Percentiles rank a stretch among this genome's conserved stretches.
phyloP scores from a whole-genome alignment of 2,888 invertebrate genomes.

The Drosophila longiperda region DNA sequence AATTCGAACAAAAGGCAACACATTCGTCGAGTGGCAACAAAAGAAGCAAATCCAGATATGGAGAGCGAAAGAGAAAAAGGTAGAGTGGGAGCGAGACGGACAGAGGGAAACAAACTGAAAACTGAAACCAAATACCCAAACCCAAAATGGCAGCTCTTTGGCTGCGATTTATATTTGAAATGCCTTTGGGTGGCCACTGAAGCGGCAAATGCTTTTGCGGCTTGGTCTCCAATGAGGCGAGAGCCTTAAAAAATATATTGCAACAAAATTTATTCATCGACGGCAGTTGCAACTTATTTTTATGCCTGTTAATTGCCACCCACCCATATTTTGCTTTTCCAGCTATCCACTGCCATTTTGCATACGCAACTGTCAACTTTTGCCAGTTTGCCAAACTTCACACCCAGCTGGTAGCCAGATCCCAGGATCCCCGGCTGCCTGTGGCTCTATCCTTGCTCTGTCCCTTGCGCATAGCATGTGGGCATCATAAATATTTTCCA shows the following conservation, averaged over 20 bases:
- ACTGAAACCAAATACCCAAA: conserved; percentile 58
- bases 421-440: conserved; percentile 7
- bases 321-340: neutral
- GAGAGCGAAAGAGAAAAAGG: neutral
- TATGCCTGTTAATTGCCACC: conserved; percentile 68
- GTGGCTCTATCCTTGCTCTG: neutral
- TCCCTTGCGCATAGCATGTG: conserved; percentile 41
- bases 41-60: conserved; percentile 42
- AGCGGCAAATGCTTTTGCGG: conserved; percentile 73
- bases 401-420: conserved; percentile 45
- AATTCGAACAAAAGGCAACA: conserved; percentile 72
- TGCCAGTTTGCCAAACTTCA: conserved; percentile 73
- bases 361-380: conserved; percentile 75
- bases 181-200: conserved; percentile 67
- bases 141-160: conserved; percentile 54
- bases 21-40: conserved; percentile 66
- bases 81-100: neutral
- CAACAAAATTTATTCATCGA: conserved; percentile 58
- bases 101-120: conserved; percentile 37
- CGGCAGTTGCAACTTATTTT: conserved; percentile 70
- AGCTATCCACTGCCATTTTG: conserved; percentile 41
- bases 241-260: conserved; percentile 40
- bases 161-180: conserved; percentile 63
- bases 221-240: conserved; percentile 21
- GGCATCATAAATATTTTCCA: conserved; percentile 79